Conservation (phyloP, 2,797 vertebrate genomes). For the Varecia variegata region DNA sequence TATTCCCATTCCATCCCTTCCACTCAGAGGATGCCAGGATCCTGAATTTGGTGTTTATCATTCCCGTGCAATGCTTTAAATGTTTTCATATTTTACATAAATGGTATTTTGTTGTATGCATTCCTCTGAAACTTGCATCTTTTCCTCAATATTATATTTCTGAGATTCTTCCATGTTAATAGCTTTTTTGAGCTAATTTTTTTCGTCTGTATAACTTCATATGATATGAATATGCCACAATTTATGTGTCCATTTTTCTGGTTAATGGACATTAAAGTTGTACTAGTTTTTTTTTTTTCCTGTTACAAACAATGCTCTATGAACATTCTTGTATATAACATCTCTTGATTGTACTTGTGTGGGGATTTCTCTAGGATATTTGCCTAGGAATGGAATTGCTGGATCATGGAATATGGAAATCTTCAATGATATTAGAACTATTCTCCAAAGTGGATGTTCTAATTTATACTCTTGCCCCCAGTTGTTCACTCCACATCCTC, state of each 20-base stretch:
- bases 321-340: background rate
- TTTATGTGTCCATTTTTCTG: background rate
- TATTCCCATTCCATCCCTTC: background rate
- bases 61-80: background rate
- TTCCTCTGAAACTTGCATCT: conserved; percentile 7
- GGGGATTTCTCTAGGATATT: background rate
- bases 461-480: background rate
- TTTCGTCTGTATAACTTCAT: background rate
- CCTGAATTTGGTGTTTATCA: background rate
- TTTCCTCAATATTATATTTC: background rate
- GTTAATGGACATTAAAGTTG: background rate
- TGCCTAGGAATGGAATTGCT: background rate
- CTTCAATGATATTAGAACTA: background rate
- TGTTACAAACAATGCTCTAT: background rate
- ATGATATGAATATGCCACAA: background rate
- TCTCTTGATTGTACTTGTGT: background rate
- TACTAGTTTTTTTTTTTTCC: background rate
- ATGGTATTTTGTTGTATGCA: background rate
- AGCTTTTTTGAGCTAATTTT: background rate
- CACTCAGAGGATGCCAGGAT: background rate
- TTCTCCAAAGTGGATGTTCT: background rate
- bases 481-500: background rate
- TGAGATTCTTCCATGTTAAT: background rate
- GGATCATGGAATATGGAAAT: background rate
- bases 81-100: background rate